Evolutionary conservation across 37 sponge, comb jelly and placozoan genomes (phyloP).

Genomic region (Ephydatia muelleri): DNA sequence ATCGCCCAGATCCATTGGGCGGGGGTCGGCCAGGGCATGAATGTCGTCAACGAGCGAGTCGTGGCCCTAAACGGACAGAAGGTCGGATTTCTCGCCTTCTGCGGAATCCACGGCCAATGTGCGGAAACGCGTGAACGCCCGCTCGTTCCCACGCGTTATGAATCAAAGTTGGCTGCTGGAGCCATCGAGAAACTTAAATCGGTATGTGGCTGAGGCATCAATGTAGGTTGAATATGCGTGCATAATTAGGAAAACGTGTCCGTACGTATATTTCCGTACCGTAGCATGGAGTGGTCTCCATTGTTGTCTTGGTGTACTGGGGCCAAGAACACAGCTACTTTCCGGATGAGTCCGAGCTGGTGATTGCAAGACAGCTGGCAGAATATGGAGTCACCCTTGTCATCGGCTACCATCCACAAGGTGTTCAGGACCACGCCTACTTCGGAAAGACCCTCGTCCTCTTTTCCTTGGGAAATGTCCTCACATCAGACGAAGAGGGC

Average conservation of each 20-base stretch:
- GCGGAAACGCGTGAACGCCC: constrained; percentile 9
- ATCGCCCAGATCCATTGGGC: constrained; percentile 50
- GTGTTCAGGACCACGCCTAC: constrained; percentile 72
- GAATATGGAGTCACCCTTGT: constrained; percentile 33
- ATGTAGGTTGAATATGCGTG: neutral
- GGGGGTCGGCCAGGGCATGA: constrained; percentile 30
- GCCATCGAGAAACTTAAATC: constrained; percentile 42
- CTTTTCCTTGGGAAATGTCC: constrained; percentile 51
- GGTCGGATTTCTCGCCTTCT: constrained; percentile 61
- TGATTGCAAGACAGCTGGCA: constrained; percentile 54
- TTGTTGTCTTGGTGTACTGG: constrained; percentile 76
- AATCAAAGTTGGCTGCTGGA: constrained; percentile 20
- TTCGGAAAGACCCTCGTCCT: constrained; percentile 68
- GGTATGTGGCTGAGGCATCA: constrained; percentile 11
- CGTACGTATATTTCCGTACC: neutral
- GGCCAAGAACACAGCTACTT: constrained; percentile 43
- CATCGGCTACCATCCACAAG: constrained; percentile 60
- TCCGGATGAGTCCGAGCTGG: constrained; percentile 61
- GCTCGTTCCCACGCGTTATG: constrained; percentile 57
- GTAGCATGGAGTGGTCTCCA: constrained; percentile 56
- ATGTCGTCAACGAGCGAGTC: constrained; percentile 32
- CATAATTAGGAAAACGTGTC: neutral
- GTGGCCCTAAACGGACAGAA: constrained; percentile 29
- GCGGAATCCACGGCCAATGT: constrained; percentile 50
- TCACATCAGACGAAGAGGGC: constrained; percentile 6